phyloP scores from a whole-genome alignment of 2,797 vertebrate species.

The Hylomyscus alleni region DNA sequence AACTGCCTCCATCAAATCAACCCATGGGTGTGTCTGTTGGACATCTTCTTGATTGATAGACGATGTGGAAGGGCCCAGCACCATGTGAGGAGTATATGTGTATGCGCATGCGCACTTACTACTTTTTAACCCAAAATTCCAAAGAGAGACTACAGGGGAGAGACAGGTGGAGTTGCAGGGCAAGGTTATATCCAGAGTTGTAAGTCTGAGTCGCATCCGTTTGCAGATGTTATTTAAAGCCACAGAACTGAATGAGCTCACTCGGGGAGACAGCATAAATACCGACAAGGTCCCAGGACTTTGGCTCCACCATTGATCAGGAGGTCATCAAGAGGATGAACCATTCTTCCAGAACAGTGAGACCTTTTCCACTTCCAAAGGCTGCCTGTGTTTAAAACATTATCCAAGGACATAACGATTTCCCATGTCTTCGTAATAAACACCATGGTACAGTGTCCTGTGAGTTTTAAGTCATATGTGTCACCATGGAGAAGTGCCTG shows the following conservation, averaged over 20 bases:
- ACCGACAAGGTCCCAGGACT: constrained; percentile 73
- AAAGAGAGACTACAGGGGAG: neutral
- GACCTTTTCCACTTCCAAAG: constrained; percentile 78
- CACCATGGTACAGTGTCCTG: constrained; percentile 74
- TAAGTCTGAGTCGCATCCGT: constrained; percentile 78
- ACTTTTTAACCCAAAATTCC: neutral
- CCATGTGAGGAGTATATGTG: neutral
- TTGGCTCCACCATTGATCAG: constrained; percentile 61
- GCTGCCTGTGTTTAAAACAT: constrained; percentile 70
- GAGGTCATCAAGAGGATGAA: constrained; percentile 62
- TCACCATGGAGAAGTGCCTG: constrained; percentile 56
- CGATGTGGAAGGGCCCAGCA: neutral
- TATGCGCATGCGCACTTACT: neutral
- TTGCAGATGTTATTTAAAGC: constrained; percentile 82
- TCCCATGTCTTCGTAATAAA: constrained; percentile 81
- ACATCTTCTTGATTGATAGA: neutral
- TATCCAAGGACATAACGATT: constrained; percentile 77
- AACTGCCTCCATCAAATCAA: no score
- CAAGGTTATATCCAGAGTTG: constrained; percentile 67
- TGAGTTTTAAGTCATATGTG: constrained; percentile 75
- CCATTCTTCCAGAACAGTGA: constrained; percentile 1
- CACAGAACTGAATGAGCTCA: constrained; percentile 79
- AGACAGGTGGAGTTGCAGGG: constrained; percentile 76
- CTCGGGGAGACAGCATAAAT: constrained; percentile 76
- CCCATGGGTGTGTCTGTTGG: neutral